A percentile compares a stretch with the other conserved stretches of the same genome.
Conservation (phyloP, 1,140 invertebrate genomes). For the Aphidius gifuensis region DNA sequence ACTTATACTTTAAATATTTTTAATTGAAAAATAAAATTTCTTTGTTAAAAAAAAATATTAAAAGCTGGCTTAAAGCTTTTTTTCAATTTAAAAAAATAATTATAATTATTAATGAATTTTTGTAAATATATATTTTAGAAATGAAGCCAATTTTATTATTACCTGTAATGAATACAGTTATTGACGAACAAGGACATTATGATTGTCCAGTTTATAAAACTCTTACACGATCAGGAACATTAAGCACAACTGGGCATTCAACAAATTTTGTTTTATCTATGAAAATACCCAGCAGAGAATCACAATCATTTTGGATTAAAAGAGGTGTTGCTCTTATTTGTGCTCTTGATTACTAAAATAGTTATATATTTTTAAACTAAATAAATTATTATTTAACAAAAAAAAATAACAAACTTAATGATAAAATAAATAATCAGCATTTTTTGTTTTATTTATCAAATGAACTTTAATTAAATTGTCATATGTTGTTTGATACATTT, state of each 20-base stretch:
- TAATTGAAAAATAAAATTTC: background rate
- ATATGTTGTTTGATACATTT: conserved; percentile 23
- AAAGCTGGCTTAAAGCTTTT: too few species aligned
- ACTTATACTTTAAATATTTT: background rate
- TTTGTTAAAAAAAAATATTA: too few species aligned
- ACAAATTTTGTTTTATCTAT: conserved; percentile 77
- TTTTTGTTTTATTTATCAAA: background rate
- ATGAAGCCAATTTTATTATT: conserved; percentile 64
- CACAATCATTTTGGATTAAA: conserved; percentile 73
- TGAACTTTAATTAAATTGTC: background rate
- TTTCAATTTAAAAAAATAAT: too few species aligned
- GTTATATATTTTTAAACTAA: background rate
- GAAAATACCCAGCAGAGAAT: conserved; percentile 62
- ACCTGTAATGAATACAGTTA: conserved; percentile 58
- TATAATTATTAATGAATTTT: background rate
- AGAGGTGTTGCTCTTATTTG: conserved; percentile 74
- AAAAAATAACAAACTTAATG: background rate
- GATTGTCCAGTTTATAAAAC: conserved; percentile 78
- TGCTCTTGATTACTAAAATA: conserved; percentile 66
- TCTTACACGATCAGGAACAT: conserved; percentile 61
- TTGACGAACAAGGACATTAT: conserved; percentile 54
- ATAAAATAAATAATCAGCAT: too few species aligned
- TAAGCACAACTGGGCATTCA: conserved; percentile 77
- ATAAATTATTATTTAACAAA: background rate
- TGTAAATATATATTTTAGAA: conserved; percentile 44